phyloP scores from a whole-genome alignment of 2,113 vertebrate genomes.

The Brachypteracias leptosomus region DNA sequence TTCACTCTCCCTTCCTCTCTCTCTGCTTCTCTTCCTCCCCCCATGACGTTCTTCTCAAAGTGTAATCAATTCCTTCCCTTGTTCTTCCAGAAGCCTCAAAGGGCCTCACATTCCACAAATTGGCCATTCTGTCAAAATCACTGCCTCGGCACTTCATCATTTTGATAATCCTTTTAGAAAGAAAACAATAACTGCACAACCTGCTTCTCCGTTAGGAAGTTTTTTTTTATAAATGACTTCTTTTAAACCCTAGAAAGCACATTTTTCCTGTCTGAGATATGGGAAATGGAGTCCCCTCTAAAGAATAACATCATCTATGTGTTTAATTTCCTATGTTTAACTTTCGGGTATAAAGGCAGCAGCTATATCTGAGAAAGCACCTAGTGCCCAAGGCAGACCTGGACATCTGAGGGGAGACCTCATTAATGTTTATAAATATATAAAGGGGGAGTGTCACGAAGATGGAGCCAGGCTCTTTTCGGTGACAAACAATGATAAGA shows the following conservation, averaged over 20 bases:
- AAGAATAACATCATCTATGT: background rate
- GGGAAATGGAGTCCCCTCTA: background rate
- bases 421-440: too few relatives aligned
- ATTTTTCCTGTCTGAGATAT: background rate
- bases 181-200: background rate
- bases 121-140: background rate
- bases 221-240: background rate
- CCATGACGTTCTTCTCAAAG: background rate
- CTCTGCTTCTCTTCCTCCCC: background rate
- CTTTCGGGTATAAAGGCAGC: background rate
- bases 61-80: background rate
- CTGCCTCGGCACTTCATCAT: background rate
- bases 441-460: too few relatives aligned
- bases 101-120: background rate
- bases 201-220: background rate
- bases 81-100: background rate
- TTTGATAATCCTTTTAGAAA: background rate
- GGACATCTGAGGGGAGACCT: too few relatives aligned
- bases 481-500: too few relatives aligned
- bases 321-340: background rate
- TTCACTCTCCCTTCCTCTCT: background rate
- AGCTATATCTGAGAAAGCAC: background rate
- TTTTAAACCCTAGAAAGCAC: background rate
- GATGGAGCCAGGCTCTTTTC: too few relatives aligned
- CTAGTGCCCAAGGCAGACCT: background rate